phyloP scores from a whole-genome alignment of 92 coral and sea anemone species.

The Parazoanthus atlanticus region DNA sequence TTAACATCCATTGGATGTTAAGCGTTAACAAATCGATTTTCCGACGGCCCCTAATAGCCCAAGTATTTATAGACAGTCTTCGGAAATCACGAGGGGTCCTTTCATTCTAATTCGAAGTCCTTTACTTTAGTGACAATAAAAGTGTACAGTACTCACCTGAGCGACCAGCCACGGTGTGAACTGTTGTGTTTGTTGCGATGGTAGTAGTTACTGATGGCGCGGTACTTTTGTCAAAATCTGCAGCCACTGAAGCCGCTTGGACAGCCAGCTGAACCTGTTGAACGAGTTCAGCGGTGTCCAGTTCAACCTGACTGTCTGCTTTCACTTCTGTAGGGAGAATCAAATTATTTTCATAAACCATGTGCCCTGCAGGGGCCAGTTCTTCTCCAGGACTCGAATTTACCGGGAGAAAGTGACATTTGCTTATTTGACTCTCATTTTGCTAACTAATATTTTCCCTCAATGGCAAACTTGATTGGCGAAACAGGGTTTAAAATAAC shows the following conservation, averaged over 20 bases:
- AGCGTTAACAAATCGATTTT: too few relatives aligned
- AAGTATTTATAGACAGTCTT: not conserved
- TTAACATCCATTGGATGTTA: too few relatives aligned
- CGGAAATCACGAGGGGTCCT: too few relatives aligned
- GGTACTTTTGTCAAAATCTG: constrained; percentile 14
- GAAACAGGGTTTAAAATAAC: too few relatives aligned
- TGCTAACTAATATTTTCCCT: too few relatives aligned
- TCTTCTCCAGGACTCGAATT: too few relatives aligned
- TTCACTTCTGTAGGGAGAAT: not conserved
- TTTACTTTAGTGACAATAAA: not conserved
- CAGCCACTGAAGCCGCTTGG: constrained; percentile 54
- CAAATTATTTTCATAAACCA: not conserved
- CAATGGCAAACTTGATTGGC: too few relatives aligned
- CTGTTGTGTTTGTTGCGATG: not conserved
- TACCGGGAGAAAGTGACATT: not conserved
- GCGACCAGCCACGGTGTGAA: constrained; percentile 18
- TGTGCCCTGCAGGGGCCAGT: not conserved
- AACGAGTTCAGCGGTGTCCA: constrained; percentile 59
- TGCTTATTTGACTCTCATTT: not conserved
- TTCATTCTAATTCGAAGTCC: not conserved
- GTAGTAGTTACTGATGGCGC: constrained; percentile 11
- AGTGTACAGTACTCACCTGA: not conserved
- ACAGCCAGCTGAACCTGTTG: constrained; percentile 74
- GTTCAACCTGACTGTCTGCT: constrained; percentile 37
- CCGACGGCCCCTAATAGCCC: not conserved